Percentiles rank a stretch among this genome's conserved stretches.
Conservation (phyloP, 2,888 invertebrate genomes). For the Netelia inedita region DNA sequence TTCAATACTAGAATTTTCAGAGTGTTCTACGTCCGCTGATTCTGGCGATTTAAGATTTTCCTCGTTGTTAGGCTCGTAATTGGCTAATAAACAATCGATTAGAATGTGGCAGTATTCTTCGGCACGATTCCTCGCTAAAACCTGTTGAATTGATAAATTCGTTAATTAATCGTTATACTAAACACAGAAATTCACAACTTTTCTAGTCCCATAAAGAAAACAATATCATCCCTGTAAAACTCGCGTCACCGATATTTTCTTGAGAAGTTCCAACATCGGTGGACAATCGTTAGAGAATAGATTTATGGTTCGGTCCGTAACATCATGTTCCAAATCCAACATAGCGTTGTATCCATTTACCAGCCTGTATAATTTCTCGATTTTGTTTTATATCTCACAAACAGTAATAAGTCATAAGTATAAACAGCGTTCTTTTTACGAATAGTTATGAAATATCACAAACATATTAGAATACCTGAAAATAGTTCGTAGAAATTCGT, state of each 20-base stretch:
- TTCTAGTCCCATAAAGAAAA: neutral
- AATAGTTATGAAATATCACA: neutral
- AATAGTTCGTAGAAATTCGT: constrained; percentile 73
- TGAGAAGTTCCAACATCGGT: constrained; percentile 89
- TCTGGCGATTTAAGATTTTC: constrained; percentile 83
- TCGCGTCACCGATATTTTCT: constrained; percentile 90
- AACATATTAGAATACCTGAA: constrained; percentile 73
- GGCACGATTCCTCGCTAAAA: constrained; percentile 89
- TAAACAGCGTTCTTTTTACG: neutral
- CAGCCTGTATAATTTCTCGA: constrained; percentile 86
- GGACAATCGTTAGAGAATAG: constrained; percentile 93
- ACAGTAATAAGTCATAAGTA: neutral
- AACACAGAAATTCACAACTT: no score
- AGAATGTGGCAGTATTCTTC: constrained; percentile 90
- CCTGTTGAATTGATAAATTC: constrained; percentile 80
- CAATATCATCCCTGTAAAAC: constrained; percentile 89
- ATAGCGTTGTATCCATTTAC: constrained; percentile 88
- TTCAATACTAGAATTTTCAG: constrained; percentile 90
- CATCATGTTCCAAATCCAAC: constrained; percentile 87
- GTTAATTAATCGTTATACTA: neutral
- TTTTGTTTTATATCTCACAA: neutral
- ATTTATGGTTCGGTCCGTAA: constrained; percentile 87
- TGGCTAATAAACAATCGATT: constrained; percentile 90
- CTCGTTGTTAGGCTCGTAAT: constrained; percentile 87
- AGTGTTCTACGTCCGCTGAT: constrained; percentile 85